Evolutionary conservation across 1,140 invertebrate species (phyloP), one percentile per base, ranked within the genome.

Genomic region (Fopius arisanus): DNA sequence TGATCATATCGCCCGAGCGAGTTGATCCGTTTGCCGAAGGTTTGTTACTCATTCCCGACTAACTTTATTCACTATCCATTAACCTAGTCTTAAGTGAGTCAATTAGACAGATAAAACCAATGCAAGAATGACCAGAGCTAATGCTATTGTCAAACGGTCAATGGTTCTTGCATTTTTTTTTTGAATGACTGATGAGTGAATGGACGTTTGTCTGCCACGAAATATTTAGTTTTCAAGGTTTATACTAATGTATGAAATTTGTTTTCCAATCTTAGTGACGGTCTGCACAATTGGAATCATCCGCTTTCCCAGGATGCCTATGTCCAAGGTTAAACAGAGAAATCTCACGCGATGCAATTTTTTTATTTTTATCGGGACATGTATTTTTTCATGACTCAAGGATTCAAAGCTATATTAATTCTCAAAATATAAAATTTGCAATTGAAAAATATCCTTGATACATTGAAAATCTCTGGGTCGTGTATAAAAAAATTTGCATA

Each of bases 21-120:
- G 93, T 94, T 73, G 98, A 99, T 92, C 96, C 97, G 21, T 99
- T 99, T 91, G 96, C 96, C 80, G 96, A 98, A 90, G 97, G 97
- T 98, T 91, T 87, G 92, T 92, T 19, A 59, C 14, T 12, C 21
- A 28, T 37, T 37, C 66, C 29, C 63, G 14, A 67, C 37, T 28
- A 37, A 67, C 16, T 41, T 37, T 43, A 41, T 41, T 68, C 14
- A 16, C 31, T 68, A 67, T 41, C 31, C 23, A 72, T 62, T 33
- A 43, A 65, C 14, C 4, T 63, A 43, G 16, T 62, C 26, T 31
- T 73, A 67, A 67, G 33, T 43, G 37, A 21, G 37, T 67, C 41
- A 21, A 67, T 67, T 67, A 43, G 37, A 67, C 26, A 41, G 37
- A 67, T 51, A 21, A 28, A 48, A 41, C 33, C 41, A 23, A 59